These are phyloP conservation scores for Sphaerophoria rueppellii DNA, from an alignment of 2,888 invertebrate species.

Conservation along the genomic window DNA sequence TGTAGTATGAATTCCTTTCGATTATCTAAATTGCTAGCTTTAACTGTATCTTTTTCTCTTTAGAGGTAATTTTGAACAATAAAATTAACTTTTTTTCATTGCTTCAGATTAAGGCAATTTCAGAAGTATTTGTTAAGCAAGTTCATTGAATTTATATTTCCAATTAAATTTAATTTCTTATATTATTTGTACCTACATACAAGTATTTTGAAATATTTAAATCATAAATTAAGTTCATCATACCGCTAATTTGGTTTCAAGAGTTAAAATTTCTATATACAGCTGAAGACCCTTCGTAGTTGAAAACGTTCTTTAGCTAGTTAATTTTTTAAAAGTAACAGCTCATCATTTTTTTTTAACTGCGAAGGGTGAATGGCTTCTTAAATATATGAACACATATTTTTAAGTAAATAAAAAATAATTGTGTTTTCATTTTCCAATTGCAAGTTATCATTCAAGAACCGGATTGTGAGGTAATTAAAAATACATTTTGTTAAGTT, in stretches of 20 bases:
- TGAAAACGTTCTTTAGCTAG: not conserved
- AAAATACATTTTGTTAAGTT: not conserved
- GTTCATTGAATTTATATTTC: not conserved
- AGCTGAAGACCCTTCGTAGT: not conserved
- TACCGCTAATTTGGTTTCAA: not conserved
- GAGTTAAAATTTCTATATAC: too few relatives aligned
- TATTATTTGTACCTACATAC: not conserved
- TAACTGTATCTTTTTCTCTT: constrained; percentile 44
- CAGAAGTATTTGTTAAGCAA: constrained; percentile 4
- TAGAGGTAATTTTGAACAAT: constrained; percentile 52
- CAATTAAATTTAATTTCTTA: not conserved
- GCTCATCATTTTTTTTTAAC: not conserved
- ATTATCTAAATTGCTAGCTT: constrained; percentile 45
- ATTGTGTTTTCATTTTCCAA: constrained; percentile 76
- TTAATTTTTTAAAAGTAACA: too few relatives aligned
- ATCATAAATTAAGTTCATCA: not conserved
- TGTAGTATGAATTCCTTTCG: not conserved
- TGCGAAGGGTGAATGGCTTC: not conserved
- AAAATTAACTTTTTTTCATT: constrained; percentile 27
- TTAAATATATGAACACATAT: not conserved
- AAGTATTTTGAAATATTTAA: not conserved
- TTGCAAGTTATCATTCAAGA: constrained; percentile 80
- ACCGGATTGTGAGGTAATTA: constrained; percentile 80
- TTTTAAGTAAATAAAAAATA: constrained; percentile 49
- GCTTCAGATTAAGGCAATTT: constrained; percentile 34